These are phyloP conservation scores for Paradoxurus hermaphroditus DNA, from an alignment of 2,113 vertebrate genomes.

Conservation along the genomic window DNA sequence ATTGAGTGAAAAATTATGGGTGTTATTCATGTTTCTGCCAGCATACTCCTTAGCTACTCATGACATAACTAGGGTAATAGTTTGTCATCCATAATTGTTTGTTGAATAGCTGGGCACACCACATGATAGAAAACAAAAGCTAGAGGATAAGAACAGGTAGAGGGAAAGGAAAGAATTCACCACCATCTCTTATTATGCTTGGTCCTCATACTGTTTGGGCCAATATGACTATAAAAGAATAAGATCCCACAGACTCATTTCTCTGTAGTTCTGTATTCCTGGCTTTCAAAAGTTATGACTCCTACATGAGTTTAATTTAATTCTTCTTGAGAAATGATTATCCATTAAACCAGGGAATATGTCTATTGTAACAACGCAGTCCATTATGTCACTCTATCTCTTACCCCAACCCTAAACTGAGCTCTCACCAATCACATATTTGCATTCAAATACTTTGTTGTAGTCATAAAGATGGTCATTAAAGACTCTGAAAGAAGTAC, in stretches of 20 bases:
- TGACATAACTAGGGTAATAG: slow-evolving; percentile 51
- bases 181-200: neutral
- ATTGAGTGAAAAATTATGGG: neutral
- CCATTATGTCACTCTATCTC: neutral
- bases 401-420: neutral
- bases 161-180: neutral
- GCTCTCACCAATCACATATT: neutral
- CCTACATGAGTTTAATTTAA: slow-evolving; percentile 39
- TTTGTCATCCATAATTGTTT: slow-evolving; percentile 75
- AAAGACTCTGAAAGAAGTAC: neutral
- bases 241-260: neutral
- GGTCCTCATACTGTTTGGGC: neutral
- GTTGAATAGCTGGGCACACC: slow-evolving; percentile 6
- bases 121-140: slow-evolving; percentile 1
- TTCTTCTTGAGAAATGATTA: slow-evolving; percentile 18
- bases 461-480: neutral
- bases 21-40: slow-evolving; percentile 46
- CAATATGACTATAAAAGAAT: neutral
- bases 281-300: slow-evolving; percentile 45
- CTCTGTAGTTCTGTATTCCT: neutral
- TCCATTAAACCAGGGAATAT: neutral
- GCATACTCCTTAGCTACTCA: slow-evolving; percentile 56
- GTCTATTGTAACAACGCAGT: neutral
- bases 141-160: neutral
- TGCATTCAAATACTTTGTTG: slow-evolving; percentile 45